phyloP scores from a whole-genome alignment of 2,888 invertebrate genomes.

The Spisula subtruncata region DNA sequence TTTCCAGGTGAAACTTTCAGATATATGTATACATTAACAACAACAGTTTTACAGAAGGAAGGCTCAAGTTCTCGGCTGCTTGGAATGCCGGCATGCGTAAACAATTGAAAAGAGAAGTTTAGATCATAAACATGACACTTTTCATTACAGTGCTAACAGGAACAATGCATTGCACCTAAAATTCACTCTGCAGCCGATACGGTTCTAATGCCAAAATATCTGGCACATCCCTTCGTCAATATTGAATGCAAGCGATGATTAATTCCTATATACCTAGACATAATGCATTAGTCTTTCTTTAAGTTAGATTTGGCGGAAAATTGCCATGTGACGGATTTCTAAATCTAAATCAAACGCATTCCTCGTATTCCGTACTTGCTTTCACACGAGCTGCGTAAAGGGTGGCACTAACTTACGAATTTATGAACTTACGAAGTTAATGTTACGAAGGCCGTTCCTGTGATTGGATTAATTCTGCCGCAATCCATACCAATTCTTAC shows the following conservation, averaged over 20 bases:
- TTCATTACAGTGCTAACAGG: not conserved
- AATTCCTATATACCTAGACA: slow-evolving; percentile 16
- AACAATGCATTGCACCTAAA: not conserved
- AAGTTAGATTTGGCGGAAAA: slow-evolving; percentile 31
- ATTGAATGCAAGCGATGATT: slow-evolving; percentile 4
- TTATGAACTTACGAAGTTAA: not conserved
- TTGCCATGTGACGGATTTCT: slow-evolving; percentile 24
- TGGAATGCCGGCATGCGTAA: slow-evolving; percentile 17
- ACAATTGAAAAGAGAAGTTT: slow-evolving; percentile 11
- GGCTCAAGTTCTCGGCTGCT: not conserved
- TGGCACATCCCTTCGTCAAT: slow-evolving; percentile 15
- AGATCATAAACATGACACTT: slow-evolving; percentile 21
- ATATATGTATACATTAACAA: not conserved
- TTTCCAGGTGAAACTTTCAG: slow-evolving; percentile 21
- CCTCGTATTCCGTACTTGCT: not conserved
- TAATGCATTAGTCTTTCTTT: slow-evolving; percentile 25
- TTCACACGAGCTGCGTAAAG: not conserved
- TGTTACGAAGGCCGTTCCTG: not conserved
- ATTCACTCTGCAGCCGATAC: slow-evolving; percentile 13
- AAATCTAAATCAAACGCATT: slow-evolving; percentile 22
- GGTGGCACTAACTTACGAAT: not conserved
- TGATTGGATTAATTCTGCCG: not conserved
- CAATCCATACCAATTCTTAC: not conserved
- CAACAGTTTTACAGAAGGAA: not conserved
- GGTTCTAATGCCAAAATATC: not conserved